Evolutionary conservation across 2,888 invertebrate species (phyloP), one percentile per base, ranked within the genome.

Genomic region (Netelia virgata): DNA sequence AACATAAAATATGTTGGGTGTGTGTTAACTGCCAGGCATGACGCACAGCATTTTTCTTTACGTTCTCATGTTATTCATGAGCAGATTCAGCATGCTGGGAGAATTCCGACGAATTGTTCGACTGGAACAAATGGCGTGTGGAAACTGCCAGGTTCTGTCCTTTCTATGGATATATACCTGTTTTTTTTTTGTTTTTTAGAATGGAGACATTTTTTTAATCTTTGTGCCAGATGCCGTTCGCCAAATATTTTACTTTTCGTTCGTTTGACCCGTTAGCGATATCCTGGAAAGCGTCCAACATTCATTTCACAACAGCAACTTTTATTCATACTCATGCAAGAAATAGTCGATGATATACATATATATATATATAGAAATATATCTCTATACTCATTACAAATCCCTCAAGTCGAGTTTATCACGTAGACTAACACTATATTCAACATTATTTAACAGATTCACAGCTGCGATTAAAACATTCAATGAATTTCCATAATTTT

Each of bases 21-120:
- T 81, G 83, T 84, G 74, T 74, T 79, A 74, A 59, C 18, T 72
- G 68, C 77, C 77, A 84, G 84, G 84, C 84, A 84, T 84, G 84
- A 76, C 81, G 81, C 84, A 84, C 84, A 81, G 79, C 75, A 83
- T 81, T 43, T 63, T 68, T 76, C 76, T 76, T 55, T 57, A 63
- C 53, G 1, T 59, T 61, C 14, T 73, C 77, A 73, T 63, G 61
- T 28, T 69, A 50, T 55, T 76, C 63, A 61, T 73, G 73, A 77
- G 81, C 64, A 76, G 80, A 20, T 77, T 59, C 77, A 55, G 84
- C 84, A 84, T 84, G 81, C 36, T 41, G 43, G 73, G 72, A 73
- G 47, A 66, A 53, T 28, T 61, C 18, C 14, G 66, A 74, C 81
- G 18, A 50, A 55, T 82, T 50, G 36, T 50, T 77, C 20, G 23